Evolutionary conservation across 2,797 vertebrate species (phyloP).

Genomic region (Urosaurus nigricauda): DNA sequence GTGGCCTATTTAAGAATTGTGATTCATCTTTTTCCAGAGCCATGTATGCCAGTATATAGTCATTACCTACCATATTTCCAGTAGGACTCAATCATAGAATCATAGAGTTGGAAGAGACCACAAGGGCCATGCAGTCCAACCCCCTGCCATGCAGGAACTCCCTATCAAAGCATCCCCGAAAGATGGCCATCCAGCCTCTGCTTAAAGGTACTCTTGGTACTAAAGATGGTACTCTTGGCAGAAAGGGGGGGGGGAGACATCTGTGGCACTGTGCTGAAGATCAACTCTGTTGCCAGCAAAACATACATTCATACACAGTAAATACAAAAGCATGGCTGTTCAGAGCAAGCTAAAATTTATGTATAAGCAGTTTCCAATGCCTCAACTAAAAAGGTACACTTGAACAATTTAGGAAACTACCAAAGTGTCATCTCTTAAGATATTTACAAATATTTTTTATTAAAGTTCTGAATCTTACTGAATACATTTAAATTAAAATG

Average conservation of each 20-base stretch:
- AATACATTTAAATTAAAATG: background rate
- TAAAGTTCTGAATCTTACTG: background rate
- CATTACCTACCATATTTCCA: background rate
- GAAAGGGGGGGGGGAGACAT: background rate
- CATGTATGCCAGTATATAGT: background rate
- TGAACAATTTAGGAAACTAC: background rate
- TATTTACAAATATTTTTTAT: background rate
- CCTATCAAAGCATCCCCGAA: no score
- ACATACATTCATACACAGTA: background rate
- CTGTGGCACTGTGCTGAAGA: background rate
- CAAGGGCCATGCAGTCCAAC: no score
- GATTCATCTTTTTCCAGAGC: background rate
- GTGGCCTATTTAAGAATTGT: background rate
- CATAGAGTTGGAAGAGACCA: no score
- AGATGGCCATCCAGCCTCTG: no score
- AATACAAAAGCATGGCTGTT: background rate
- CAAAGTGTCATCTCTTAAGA: background rate
- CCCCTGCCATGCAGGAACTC: no score
- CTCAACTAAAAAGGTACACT: background rate
- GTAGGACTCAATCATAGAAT: background rate
- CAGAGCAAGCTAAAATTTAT: background rate
- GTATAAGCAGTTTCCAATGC: background rate
- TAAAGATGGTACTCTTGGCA: no score
- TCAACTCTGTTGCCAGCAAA: background rate
- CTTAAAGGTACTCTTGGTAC: no score